phyloP scores from a whole-genome alignment of 1,140 invertebrate species.

The Sminthurides bifidus region DNA sequence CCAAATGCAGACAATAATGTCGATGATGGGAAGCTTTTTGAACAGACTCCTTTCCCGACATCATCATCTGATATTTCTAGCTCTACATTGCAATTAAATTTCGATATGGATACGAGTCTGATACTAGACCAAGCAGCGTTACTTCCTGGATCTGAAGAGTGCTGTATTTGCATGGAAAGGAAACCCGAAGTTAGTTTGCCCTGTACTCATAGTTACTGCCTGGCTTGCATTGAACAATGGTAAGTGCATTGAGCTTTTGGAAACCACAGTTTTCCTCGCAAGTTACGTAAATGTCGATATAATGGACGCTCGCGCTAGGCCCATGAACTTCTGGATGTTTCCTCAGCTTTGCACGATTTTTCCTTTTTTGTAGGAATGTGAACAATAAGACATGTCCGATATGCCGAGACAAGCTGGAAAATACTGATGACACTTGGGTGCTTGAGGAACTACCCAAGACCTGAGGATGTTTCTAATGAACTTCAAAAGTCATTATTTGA shows the following conservation, averaged over 20 bases:
- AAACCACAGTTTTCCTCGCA: too few relatives aligned
- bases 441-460: conserved; percentile 48
- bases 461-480: conserved; percentile 48
- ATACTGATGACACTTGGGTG: conserved; percentile 54
- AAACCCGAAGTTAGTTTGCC: conserved; percentile 52
- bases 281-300: too few relatives aligned
- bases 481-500: conserved; percentile 42
- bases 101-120: conserved; percentile 34
- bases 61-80: too few relatives aligned
- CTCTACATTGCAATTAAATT: too few relatives aligned
- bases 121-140: conserved; percentile 33
- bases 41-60: too few relatives aligned
- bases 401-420: conserved; percentile 48
- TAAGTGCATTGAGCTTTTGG: conserved; percentile 35
- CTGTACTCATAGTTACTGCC: conserved; percentile 55
- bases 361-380: conserved; percentile 51
- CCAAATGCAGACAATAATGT: conserved; percentile 9
- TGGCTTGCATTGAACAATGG: conserved; percentile 57
- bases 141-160: conserved; percentile 41
- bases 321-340: too few relatives aligned
- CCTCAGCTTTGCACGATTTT: too few relatives aligned
- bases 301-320: too few relatives aligned
- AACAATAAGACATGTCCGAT: conserved; percentile 54
- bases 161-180: conserved; percentile 57
- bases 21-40: conserved; percentile 12